Evolutionary conservation across 53 echinoderm and acorn worm genomes (phyloP), one percentile per base, ranked within the genome.

Genomic region (Luidia sarsii): DNA sequence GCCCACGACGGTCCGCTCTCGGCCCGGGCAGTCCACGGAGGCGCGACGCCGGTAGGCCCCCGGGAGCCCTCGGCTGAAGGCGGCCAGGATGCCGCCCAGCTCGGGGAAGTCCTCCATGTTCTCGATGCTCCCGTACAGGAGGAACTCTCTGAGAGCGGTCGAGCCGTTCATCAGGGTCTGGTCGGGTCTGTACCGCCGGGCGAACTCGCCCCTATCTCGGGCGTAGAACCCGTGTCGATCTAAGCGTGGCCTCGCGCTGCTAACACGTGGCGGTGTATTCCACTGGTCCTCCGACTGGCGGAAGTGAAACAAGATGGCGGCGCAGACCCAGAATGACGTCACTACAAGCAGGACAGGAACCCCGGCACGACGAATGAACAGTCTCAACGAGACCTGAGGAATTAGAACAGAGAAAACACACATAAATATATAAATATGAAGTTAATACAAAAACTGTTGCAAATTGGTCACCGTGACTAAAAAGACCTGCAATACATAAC

Each of bases 21-120:
- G 18, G 19, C 54, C 19, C 11, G 73, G 84, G 39, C 84, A 84
- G 20, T 25, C 18, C 30, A 84, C 25, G 15, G 51, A 18, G 24
- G 73, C 73, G 16, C 31, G 63, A 15, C 41, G 13, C 48, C 64
- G 21, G 21, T 71, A 83, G 16, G 71, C 54, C 29, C 61, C 83
- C 15, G 57, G 75, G 30, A 31, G 39, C 29, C 38, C 41, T 46
- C 39, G 32, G 18, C 7, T 32, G 52, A 84, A 84, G 25, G 65
- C 35, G 30, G 21, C 48, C 4, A 72, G 73, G 45, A 84, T 72
- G 28, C 50, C 60, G 28, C 38, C n/a, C 51, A 84, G 19, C 50
- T 83, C 83, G 0, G 84, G 73, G 19, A 72, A 84, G 50, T 64
- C 39, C 53, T 63, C 36, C 84, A 84, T 83, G 52, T 84, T 73